Evolutionary conservation across 2,797 vertebrate genomes (phyloP), one percentile per base, ranked within the genome.

Genomic region (Falco novaeseelandiae): DNA sequence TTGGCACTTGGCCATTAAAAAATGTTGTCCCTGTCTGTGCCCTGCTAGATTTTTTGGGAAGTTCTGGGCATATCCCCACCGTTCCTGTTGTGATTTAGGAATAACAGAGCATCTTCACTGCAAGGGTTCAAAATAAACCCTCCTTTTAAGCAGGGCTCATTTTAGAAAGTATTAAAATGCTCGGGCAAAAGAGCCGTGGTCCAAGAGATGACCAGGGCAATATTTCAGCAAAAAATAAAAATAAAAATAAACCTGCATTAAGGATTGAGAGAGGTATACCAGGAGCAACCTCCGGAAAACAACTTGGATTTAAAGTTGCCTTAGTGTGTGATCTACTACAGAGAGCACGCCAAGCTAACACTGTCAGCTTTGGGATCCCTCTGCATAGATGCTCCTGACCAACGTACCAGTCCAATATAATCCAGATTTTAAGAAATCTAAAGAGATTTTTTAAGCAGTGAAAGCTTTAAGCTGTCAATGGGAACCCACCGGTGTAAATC

Each of bases 121-220:
- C 74, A 2, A 30, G 76, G 61, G 74, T 22, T 25, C 38, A 8
- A 63, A 19, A 14, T 3, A 22, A 52, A 17, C 10, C 5, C 10
- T 14, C 25, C 48, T 18, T 22, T 14, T 34, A 34, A 40, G 38
- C 20, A 40, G 34, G n/a, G 10, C 23, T 38, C 16, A 1, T 23
- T 57, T 34, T 7, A 20, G 26, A 8, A 26, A 42, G 27, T 20
- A 17, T 27, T 11, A 5, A 36, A 44, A 21, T 4, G 34, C n/a
- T 46, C 30, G 1, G 13, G 8, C 3, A 4, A 21, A 52, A 10
- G 2, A 6, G 13, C 19, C 15, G 1, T 6, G 51, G 42, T 34
- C 65, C 26, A 16, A 26, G 70, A 38, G 38, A 8, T 40, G 61
- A 46, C 46, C 52, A 10, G 66, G 42, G 12, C 14, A 3, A 13